Evolutionary conservation across 2,888 invertebrate species (phyloP), one percentile per base, ranked within the genome.

Genomic region (Apamea anceps): DNA sequence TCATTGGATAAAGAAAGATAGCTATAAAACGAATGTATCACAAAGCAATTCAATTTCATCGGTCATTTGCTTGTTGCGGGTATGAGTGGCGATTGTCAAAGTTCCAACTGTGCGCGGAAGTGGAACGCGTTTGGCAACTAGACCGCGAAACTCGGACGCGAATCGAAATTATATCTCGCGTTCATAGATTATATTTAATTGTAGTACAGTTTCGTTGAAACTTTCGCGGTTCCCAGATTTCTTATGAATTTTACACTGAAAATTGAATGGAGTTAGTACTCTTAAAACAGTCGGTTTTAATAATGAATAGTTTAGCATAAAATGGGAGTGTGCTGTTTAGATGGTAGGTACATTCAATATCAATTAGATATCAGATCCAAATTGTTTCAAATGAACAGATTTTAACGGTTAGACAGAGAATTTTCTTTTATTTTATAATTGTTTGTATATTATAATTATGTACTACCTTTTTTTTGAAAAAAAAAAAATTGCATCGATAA

Each of bases 81-180:
- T 83, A 79, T 84, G 84, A 88, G 85, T 84, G 82, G 75, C 73
- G 77, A 80, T 90, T 91, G 91, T 90, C 90, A 89, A 85, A 87
- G 89, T 90, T 91, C 90, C 90, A 90, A 90, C 83, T 76, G 77
- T 66, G 81, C 66, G 51, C 78, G 66, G 79, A 86, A 88, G 79
- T 85, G 82, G 89, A 81, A 79, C 90, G 83, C 87, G 86, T 90
- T 91, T 90, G 90, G 90, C 91, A 91, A 90, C 85, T 82, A 74
- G 82, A 82, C 86, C 85, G 74, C 84, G 82, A 82, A 87, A 82
- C 83, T 89, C 77, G 75, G 75, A 79, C 84, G 72, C 66, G 73
- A 75, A 82, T 79, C 80, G 87, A 78, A 85, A 87, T 89, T 77
- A 90, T 85, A 81, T 81, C 70, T 63, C 63, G 72, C 72, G 70